phyloP scores from a whole-genome alignment of 2,888 invertebrate species.

The Mythimna loreyi region DNA sequence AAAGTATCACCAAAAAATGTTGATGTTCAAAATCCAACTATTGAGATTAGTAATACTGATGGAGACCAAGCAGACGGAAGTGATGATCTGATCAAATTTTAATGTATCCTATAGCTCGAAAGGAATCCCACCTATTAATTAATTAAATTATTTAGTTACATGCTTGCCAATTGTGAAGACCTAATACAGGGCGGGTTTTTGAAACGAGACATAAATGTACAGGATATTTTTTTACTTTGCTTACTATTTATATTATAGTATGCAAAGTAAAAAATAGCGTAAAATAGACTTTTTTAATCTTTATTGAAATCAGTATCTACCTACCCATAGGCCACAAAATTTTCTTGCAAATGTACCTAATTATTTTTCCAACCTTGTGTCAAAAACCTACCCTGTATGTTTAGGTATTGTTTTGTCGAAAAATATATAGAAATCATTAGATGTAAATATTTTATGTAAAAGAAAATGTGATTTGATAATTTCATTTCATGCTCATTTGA shows the following conservation, averaged over 20 bases:
- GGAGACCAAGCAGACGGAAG: conserved; percentile 64
- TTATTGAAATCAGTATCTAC: background rate
- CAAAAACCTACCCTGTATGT: background rate
- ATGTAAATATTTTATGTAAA: conserved; percentile 17
- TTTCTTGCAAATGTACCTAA: background rate
- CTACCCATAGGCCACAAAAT: background rate
- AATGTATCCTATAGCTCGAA: conserved; percentile 52
- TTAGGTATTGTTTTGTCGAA: background rate
- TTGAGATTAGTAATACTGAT: conserved; percentile 61
- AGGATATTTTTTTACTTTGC: background rate
- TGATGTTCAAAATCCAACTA: conserved; percentile 64
- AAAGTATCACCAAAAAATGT: conserved; percentile 81
- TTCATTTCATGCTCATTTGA: conserved; percentile 19
- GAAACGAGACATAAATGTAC: background rate
- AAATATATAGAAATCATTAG: conserved; percentile 6
- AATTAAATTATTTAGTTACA: conserved; percentile 51
- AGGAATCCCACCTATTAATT: conserved; percentile 69
- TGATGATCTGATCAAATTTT: conserved; percentile 88
- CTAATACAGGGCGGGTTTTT: background rate
- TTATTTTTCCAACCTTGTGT: background rate
- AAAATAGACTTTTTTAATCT: background rate
- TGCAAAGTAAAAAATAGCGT: no score
- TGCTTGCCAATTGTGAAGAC: conserved; percentile 61
- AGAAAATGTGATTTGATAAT: conserved; percentile 24
- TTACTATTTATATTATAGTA: no score